Evolutionary conservation across 2,888 invertebrate genomes (phyloP).

Genomic region (Lutraria lutraria): DNA sequence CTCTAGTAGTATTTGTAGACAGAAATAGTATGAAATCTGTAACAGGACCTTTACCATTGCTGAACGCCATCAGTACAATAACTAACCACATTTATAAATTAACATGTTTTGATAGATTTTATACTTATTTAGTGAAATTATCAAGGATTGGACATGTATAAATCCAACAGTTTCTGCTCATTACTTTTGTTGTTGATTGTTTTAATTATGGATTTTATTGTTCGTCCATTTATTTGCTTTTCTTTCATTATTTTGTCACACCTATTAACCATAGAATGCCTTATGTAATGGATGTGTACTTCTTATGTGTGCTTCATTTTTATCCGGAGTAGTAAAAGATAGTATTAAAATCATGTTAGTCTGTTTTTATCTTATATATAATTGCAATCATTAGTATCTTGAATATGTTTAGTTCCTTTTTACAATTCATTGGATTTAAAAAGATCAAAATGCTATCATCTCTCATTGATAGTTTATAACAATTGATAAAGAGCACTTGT

Average conservation of each 20-base stretch:
- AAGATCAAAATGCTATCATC: background rate
- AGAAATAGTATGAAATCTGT: background rate
- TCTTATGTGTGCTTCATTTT: slow-evolving; percentile 26
- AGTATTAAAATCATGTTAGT: background rate
- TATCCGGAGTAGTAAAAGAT: slow-evolving; percentile 34
- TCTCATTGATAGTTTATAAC: background rate
- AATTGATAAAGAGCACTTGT: background rate
- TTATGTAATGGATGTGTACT: slow-evolving; percentile 27
- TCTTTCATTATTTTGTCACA: slow-evolving; percentile 12
- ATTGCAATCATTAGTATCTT: background rate
- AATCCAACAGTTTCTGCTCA: slow-evolving; percentile 39
- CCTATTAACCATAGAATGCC: slow-evolving; percentile 33
- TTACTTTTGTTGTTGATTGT: slow-evolving; percentile 25
- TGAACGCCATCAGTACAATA: background rate
- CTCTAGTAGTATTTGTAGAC: background rate
- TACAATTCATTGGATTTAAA: background rate
- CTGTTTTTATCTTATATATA: background rate
- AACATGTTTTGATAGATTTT: slow-evolving; percentile 1
- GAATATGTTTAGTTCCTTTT: background rate
- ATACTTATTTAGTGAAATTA: background rate
- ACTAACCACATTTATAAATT: background rate
- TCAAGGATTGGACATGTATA: background rate
- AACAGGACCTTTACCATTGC: background rate
- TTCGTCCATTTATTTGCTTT: slow-evolving; percentile 20
- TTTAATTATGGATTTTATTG: slow-evolving; percentile 32